Conservation (phyloP, 1,140 invertebrate species). For the Archegozetes longisetosus region DNA sequence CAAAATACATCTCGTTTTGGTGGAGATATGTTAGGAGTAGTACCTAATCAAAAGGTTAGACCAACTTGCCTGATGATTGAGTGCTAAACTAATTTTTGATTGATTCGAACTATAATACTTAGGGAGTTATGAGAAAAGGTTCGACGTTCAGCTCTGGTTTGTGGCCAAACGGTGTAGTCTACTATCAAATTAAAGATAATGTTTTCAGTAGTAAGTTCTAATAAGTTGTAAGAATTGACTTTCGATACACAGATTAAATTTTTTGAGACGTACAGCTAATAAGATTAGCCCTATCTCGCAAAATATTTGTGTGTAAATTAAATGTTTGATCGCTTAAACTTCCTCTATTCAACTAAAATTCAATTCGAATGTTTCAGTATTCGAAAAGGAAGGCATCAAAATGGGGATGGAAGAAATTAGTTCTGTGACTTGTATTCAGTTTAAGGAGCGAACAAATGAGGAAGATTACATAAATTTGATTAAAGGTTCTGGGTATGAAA, state of each 20-base stretch:
- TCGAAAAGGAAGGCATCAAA: not conserved
- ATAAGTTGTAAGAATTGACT: not conserved
- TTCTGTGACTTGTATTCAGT: slow-evolving; percentile 30
- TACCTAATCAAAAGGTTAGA: not conserved
- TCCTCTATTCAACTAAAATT: too few relatives aligned
- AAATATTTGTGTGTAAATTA: too few relatives aligned
- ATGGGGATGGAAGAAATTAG: slow-evolving; percentile 28
- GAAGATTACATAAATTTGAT: slow-evolving; percentile 28
- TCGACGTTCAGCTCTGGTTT: not conserved
- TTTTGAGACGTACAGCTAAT: too few relatives aligned
- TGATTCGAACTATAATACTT: too few relatives aligned
- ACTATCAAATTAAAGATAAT: not conserved
- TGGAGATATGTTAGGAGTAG: not conserved
- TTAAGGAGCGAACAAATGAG: slow-evolving; percentile 26
- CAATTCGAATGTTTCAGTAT: too few relatives aligned
- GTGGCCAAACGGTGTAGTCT: not conserved
- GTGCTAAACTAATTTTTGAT: too few relatives aligned
- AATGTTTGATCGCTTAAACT: too few relatives aligned
- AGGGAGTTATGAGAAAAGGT: not conserved
- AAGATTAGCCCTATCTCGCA: too few relatives aligned
- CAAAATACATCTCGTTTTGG: not conserved
- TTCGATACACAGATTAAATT: too few relatives aligned
- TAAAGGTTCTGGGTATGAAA: slow-evolving; percentile 25
- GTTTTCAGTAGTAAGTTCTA: not conserved
- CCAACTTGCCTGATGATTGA: not conserved